Evolutionary conservation across 2,797 vertebrate genomes (phyloP).

Genomic region (Eutrigla gurnardus): DNA sequence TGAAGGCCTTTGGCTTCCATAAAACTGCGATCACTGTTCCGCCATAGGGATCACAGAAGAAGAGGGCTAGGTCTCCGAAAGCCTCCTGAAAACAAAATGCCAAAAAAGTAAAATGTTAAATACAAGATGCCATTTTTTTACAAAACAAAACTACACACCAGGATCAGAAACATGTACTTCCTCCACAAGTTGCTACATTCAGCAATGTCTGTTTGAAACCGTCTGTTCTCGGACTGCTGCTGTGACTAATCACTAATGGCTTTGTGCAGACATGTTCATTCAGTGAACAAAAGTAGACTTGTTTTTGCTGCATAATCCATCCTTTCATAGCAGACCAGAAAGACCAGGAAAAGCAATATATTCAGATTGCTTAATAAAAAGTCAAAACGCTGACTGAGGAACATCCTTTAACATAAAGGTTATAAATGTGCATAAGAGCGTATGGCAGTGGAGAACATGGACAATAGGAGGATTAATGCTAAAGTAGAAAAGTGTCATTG

Average conservation of each 20-base stretch:
- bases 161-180: not conserved
- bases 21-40: conserved; percentile 92
- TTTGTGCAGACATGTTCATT: not conserved
- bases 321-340: not conserved
- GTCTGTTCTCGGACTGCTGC: not conserved
- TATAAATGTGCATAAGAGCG: not conserved
- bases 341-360: not conserved
- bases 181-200: not conserved
- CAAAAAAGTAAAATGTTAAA: too few species aligned
- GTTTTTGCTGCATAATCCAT: not conserved
- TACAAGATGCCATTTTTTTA: too few species aligned
- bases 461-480: not conserved
- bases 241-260: not conserved
- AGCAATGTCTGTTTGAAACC: not conserved
- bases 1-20: conserved; percentile 95
- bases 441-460: not conserved
- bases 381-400: not conserved
- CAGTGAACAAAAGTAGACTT: not conserved
- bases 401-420: not conserved
- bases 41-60: conserved; percentile 94
- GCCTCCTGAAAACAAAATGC: conserved; percentile 82
- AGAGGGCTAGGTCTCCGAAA: conserved; percentile 92
- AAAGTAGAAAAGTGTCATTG: not conserved
- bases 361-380: not conserved
- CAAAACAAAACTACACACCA: not conserved